Conservation (phyloP, 2,797 vertebrate species). For the Coranthus polyacanthus region DNA sequence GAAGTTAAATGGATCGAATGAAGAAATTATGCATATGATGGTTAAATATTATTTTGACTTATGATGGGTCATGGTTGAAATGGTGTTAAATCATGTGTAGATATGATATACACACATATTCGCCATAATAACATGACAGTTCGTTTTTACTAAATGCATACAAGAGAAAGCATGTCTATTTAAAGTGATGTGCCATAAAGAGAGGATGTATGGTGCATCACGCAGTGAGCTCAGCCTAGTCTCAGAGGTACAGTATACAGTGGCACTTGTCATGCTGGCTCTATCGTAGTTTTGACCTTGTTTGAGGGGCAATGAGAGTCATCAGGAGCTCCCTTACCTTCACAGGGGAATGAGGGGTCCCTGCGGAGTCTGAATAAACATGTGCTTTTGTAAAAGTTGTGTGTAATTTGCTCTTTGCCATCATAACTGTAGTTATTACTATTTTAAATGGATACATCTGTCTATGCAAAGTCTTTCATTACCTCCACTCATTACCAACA, state of each 20-base stretch:
- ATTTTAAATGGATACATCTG: slow-evolving; percentile 90
- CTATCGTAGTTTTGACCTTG: slow-evolving; percentile 83
- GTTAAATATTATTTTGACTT: not conserved
- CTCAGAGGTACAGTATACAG: slow-evolving; percentile 67
- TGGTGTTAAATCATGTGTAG: slow-evolving; percentile 24
- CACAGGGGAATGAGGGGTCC: slow-evolving; percentile 80
- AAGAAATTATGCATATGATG: slow-evolving; percentile 19
- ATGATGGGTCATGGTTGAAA: slow-evolving; percentile 13
- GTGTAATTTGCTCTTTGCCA: slow-evolving; percentile 87
- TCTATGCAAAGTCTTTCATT: slow-evolving; percentile 89
- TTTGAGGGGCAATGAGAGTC: slow-evolving; percentile 78
- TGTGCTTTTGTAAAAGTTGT: slow-evolving; percentile 83
- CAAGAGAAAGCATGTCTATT: not conserved
- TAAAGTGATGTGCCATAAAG: slow-evolving; percentile 5
- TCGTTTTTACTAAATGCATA: not conserved
- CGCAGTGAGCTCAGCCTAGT: slow-evolving; percentile 34
- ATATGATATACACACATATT: not conserved
- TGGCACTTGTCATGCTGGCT: slow-evolving; percentile 69
- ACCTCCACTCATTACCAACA: slow-evolving; percentile 87
- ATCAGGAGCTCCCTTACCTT: slow-evolving; percentile 71
- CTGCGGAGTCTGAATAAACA: slow-evolving; percentile 82
- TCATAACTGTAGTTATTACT: slow-evolving; percentile 89
- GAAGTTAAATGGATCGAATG: slow-evolving; percentile 26
- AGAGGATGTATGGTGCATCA: slow-evolving; percentile 25
- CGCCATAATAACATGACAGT: not conserved